Base-by-base conservation (phyloP, 2,888 invertebrate species). In the Suillia variegata region DNA sequence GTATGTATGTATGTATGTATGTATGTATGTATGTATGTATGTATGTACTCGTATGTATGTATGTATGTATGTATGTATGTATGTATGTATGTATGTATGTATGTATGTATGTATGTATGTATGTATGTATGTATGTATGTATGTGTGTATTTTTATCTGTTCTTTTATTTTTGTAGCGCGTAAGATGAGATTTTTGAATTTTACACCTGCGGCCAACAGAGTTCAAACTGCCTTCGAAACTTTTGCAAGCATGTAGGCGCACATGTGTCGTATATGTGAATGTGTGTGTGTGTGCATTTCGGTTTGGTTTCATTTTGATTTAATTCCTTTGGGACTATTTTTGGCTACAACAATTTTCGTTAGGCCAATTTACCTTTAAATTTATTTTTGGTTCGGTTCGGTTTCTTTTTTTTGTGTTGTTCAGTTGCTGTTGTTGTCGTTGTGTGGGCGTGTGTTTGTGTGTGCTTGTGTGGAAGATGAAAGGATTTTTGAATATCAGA, bases 251-350 rank as follows among this genome's bases (percentile, higher is more conserved):
- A n/a, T n/a, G n/a, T n/a, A n/a, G n/a, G n/a, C 4, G 38, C 38
- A 13, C 15, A n/a, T 38, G 38, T 38, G n/a, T 6, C n/a, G n/a
- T 8, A 12, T 31, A 31, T 6, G 6, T 31, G 31, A 31, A n/a
- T 38, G 38, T n/a, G 38, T 38, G 38, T 38, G 38, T 38, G 38
- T 38, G 38, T 38, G 38, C n/a, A 13, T 38, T 8, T 38, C n/a
- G 3, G 21, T 38, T 21, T n/a, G 49, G 34, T 24, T 21, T 31
- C 31, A 52, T 34, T 57, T 34, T 52, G 33, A 52, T 57, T 47
- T 57, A 57, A 57, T 57, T 42, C 45, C 56, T 48, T 45, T 52
- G 47, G 31, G 34, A 47, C 31, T 34, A 13, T 24, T 52, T 57
- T 12, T 20, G 45, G 22, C 31, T 17, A 47, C 33, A 20, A 26